Percentiles rank a stretch among this genome's conserved stretches.
Evolutionary conservation across 2,888 invertebrate species (phyloP).

Genomic region (Eledona agricola): DNA sequence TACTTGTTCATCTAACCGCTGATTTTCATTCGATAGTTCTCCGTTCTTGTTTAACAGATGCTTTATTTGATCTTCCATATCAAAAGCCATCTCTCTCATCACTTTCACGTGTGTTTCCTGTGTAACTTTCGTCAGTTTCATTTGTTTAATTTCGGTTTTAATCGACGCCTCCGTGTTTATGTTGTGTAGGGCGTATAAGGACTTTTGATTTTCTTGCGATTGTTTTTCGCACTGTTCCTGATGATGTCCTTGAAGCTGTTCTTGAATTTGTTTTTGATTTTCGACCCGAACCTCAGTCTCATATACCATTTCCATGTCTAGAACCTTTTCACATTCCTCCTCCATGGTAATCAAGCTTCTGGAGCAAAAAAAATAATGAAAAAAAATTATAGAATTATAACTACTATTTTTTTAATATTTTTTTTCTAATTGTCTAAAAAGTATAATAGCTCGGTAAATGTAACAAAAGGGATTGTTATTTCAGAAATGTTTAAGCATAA

Average conservation of each 20-base stretch:
- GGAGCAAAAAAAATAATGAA: too few species aligned
- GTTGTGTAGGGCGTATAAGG: constrained; percentile 8
- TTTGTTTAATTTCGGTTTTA: constrained; percentile 19
- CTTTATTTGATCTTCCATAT: constrained; percentile 7
- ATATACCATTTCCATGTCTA: too few species aligned
- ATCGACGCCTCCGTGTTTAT: constrained; percentile 10
- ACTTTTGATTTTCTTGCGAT: not conserved
- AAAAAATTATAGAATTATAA: too few species aligned
- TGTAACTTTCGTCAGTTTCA: constrained; percentile 4
- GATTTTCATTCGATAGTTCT: constrained; percentile 5
- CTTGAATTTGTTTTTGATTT: constrained; percentile 1
- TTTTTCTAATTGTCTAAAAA: too few species aligned
- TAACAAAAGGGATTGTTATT: too few species aligned
- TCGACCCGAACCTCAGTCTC: too few species aligned
- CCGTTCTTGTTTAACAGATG: constrained; percentile 3
- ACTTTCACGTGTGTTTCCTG: constrained; percentile 10
- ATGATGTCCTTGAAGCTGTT: not conserved
- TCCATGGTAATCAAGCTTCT: too few species aligned
- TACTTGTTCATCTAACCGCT: constrained; percentile 3
- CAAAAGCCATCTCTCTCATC: not conserved
- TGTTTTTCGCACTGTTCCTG: not conserved
- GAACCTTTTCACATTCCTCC: too few species aligned
- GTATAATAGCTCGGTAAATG: too few species aligned
- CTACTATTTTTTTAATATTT: too few species aligned
- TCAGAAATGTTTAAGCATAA: too few species aligned